Base-by-base conservation (phyloP, 2,888 invertebrate genomes). In the Patella caerulea region DNA sequence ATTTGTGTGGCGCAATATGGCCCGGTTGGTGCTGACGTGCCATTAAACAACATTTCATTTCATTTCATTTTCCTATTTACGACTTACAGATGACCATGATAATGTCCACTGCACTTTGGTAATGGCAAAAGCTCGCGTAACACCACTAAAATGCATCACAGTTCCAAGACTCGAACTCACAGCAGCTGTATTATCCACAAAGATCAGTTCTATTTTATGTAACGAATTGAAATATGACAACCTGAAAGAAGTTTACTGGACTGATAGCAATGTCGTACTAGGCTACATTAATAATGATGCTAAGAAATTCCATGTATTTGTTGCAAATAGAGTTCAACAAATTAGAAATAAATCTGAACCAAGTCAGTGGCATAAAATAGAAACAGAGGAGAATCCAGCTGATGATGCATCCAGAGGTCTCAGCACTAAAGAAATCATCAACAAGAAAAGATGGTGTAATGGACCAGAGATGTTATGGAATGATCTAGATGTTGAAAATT, bases 241-340 rank as follows among this genome's bases (percentile, higher is more conserved):
- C 24, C 19, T 74, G 2, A 56, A 74, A 34, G 56, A 82, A 5
- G 52, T 53, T 9, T 83, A 78, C 56, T 83, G 73, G 79, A 79
- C 83, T 45, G 83, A 83, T 71, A 78, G 75, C n/a, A 76, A 45
- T 15, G 75, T 82, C n/a, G 80, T 79, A 9, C 77, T 82, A 15
- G 79, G 79, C 56, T 83, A 81, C 78, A 79, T 82, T 15, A 19
- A 34, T 3, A 81, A 82, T 65, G 78, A 79, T 15, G 77, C 5
- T 83, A 71, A n/a, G 12, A 56, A 56, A 15, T 56, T 56, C 56
- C 56, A 56, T n/a, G n/a, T n/a, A n/a, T 56, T 56, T 73, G 82
- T 83, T 17, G 77, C 76, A 2, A 83, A 83, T 73, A 54, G 81
- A 73, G 77, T 83, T 17, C 76, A 82, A 65, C 73, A 73, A 29